Percentiles rank a stretch among this genome's conserved stretches.
Conservation (phyloP, 2,113 vertebrate species). For the Odocoileus virginianus region DNA sequence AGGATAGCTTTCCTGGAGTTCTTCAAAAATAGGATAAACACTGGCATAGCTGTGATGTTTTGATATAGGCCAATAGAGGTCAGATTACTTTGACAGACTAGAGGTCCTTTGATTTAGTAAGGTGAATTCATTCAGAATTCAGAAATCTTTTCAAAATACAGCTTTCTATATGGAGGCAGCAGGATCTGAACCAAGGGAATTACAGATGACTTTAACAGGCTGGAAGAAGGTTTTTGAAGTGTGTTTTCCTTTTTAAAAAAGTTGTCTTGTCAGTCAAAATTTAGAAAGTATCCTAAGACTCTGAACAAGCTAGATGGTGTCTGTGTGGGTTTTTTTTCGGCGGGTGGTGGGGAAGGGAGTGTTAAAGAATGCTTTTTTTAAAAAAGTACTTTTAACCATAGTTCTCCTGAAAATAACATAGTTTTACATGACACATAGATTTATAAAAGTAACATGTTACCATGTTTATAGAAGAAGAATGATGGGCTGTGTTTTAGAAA, state of each 20-base stretch:
- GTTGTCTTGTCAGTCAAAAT: not conserved
- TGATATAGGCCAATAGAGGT: conserved; percentile 36
- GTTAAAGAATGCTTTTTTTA: not conserved
- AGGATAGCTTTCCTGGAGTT: conserved; percentile 10
- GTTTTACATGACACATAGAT: not conserved
- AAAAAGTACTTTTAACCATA: not conserved
- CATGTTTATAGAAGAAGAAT: not conserved
- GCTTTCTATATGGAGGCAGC: not conserved
- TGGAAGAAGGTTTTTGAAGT: conserved; percentile 27
- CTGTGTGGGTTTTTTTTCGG: not conserved
- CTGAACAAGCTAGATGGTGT: not conserved
- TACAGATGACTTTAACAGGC: not conserved
- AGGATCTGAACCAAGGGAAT: conserved; percentile 1
- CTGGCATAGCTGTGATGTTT: conserved; percentile 29
- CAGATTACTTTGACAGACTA: conserved; percentile 30
- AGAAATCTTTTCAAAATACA: not conserved
- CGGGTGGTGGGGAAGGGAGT: not conserved
- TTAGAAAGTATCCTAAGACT: not conserved
- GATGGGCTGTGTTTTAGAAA: conserved; percentile 6
- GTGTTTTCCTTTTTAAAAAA: not conserved
- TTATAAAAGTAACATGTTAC: conserved; percentile 13
- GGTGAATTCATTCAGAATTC: conserved; percentile 16
- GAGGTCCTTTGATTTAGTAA: conserved; percentile 29
- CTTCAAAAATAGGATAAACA: conserved; percentile 30
- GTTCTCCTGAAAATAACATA: not conserved